phyloP scores from a whole-genome alignment of 2,888 invertebrate species.

The Pasiphila rectangulata region DNA sequence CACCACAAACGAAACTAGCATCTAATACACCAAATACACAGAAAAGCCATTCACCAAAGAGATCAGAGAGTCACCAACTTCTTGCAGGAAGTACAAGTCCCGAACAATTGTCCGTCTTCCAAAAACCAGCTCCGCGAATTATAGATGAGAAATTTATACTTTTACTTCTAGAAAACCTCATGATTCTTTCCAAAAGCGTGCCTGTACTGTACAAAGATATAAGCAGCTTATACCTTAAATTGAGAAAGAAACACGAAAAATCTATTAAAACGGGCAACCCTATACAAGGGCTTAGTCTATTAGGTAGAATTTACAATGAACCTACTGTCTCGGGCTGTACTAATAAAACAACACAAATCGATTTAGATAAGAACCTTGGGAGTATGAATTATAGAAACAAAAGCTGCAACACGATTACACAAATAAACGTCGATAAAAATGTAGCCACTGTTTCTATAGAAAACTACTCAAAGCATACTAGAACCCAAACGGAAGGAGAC shows the following conservation, averaged over 20 bases:
- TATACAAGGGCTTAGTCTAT: constrained; percentile 50
- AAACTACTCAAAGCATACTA: neutral
- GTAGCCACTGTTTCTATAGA: constrained; percentile 4
- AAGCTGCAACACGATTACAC: constrained; percentile 19
- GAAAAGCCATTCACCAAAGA: constrained; percentile 16
- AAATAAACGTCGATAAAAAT: constrained; percentile 15
- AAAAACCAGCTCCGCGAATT: constrained; percentile 46
- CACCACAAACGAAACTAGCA: neutral
- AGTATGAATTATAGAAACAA: constrained; percentile 13
- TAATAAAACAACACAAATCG: constrained; percentile 40
- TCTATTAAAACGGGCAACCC: constrained; percentile 38
- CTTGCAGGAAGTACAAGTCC: constrained; percentile 15
- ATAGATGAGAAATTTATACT: constrained; percentile 65
- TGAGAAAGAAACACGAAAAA: constrained; percentile 56
- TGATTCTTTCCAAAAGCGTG: constrained; percentile 52
- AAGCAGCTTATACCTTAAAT: constrained; percentile 48
- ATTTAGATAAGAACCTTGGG: constrained; percentile 18
- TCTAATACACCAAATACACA: neutral
- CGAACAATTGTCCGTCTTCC: constrained; percentile 42
- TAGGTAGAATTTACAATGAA: constrained; percentile 58
- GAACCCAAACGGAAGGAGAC: constrained; percentile 7
- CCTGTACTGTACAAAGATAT: constrained; percentile 59
- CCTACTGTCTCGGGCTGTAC: constrained; percentile 29
- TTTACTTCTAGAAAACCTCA: constrained; percentile 59
- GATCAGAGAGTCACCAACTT: constrained; percentile 13